Percentiles rank a stretch among this genome's conserved stretches.
Conservation (phyloP, 2,113 vertebrate species). For the Channa argus region DNA sequence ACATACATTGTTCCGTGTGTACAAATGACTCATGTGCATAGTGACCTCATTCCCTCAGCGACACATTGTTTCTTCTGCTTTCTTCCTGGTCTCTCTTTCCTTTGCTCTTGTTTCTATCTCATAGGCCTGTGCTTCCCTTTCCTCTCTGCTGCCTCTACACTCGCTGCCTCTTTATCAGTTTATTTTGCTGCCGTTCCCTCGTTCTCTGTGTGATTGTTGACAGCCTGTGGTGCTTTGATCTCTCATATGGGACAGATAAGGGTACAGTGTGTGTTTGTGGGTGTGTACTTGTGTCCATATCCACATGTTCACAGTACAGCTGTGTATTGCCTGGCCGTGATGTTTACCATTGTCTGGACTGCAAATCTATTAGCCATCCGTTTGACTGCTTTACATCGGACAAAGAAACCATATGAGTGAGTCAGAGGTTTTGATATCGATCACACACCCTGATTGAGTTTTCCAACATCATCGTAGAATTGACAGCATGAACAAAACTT, state of each 20-base stretch:
- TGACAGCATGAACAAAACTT: slow-evolving; percentile 29
- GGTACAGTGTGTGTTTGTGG: slow-evolving; percentile 18
- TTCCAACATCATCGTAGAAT: slow-evolving; percentile 16
- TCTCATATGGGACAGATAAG: slow-evolving; percentile 71
- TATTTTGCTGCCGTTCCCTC: slow-evolving; percentile 56
- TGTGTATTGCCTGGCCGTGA: slow-evolving; percentile 32
- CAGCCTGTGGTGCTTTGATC: slow-evolving; percentile 73
- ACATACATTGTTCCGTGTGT: slow-evolving; percentile 56
- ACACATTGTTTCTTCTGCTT: slow-evolving; percentile 29
- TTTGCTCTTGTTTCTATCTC: slow-evolving; percentile 13
- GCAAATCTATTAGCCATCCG: slow-evolving; percentile 54
- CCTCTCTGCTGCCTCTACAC: slow-evolving; percentile 25
- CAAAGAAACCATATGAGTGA: slow-evolving; percentile 50
- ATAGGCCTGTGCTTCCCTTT: slow-evolving; percentile 8
- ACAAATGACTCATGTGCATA: slow-evolving; percentile 47
- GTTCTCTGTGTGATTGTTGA: slow-evolving; percentile 51
- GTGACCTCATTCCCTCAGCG: slow-evolving; percentile 61
- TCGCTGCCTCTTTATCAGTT: slow-evolving; percentile 57
- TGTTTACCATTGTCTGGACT: slow-evolving; percentile 58
- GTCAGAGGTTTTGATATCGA: slow-evolving; percentile 45
- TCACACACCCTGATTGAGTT: slow-evolving; percentile 19
- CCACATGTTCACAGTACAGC: slow-evolving; percentile 11
- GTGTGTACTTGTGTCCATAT: not conserved
- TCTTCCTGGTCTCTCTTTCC: not conserved
- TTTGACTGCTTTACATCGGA: slow-evolving; percentile 42